Percentiles rank a stretch among this genome's conserved stretches.
These are phyloP conservation scores for Drosophila insularis DNA, from an alignment of 1,140 invertebrate genomes.

Conservation along the genomic window DNA sequence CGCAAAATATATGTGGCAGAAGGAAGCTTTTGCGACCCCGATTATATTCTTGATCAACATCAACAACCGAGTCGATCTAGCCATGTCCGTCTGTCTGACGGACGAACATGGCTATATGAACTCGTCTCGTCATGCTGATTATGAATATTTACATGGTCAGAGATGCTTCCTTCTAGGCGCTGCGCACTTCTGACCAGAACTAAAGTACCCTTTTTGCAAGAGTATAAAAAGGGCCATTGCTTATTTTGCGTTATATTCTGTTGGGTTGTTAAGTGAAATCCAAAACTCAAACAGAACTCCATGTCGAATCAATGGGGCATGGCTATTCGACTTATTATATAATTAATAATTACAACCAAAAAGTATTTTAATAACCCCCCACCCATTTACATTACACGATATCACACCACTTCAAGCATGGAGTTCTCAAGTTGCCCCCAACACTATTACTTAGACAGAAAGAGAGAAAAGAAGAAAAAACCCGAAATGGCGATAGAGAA, in stretches of 20 bases:
- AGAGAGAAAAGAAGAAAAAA: neutral
- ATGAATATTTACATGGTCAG: too few species aligned
- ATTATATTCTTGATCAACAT: too few species aligned
- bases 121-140: too few species aligned
- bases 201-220: too few species aligned
- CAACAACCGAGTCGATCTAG: too few species aligned
- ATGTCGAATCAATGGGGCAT: slow-evolving; percentile 35
- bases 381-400: slow-evolving; percentile 18
- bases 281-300: slow-evolving; percentile 47
- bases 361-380: slow-evolving; percentile 70
- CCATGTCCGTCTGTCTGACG: too few species aligned
- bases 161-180: too few species aligned
- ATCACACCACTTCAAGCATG: slow-evolving; percentile 19
- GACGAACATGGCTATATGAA: too few species aligned
- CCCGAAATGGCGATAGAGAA: neutral
- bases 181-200: too few species aligned
- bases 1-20: too few species aligned
- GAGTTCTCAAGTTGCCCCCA: slow-evolving; percentile 34
- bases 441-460: slow-evolving; percentile 16
- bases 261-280: slow-evolving; percentile 22
- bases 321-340: slow-evolving; percentile 67
- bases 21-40: too few species aligned
- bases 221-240: too few species aligned
- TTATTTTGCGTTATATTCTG: neutral
- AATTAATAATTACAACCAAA: slow-evolving; percentile 68